phyloP scores from a whole-genome alignment of 2,888 invertebrate species.

The Clivina fossor region DNA sequence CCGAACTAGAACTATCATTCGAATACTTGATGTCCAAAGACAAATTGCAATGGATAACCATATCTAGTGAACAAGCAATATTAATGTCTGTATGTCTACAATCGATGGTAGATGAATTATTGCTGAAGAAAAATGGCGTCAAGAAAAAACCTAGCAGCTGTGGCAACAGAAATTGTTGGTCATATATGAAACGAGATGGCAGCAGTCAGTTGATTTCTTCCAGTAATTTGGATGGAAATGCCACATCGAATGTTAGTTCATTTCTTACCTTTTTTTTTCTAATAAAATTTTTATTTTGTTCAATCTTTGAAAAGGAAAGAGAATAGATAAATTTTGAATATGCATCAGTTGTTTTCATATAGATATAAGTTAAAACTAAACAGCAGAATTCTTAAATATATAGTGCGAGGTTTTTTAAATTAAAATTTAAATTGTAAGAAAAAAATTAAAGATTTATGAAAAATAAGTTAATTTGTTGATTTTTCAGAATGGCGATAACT shows the following conservation, averaged over 20 bases:
- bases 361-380: no score
- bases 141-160: conserved; percentile 49
- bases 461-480: no score
- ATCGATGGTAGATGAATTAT: conserved; percentile 92
- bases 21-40: conserved; percentile 93
- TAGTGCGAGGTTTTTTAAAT: not conserved
- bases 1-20: conserved; percentile 82
- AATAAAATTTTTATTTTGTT: no score
- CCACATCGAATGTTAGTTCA: conserved; percentile 23
- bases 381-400: not conserved
- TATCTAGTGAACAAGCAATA: conserved; percentile 89
- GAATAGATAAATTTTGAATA: no score
- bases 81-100: conserved; percentile 94
- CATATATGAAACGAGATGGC: conserved; percentile 74
- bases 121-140: conserved; percentile 69
- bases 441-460: no score
- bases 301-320: no score
- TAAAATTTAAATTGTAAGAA: no score
- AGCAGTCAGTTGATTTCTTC: conserved; percentile 66
- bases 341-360: no score
- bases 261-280: conserved; percentile 1
- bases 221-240: conserved; percentile 42
- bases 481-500: conserved; percentile 62
- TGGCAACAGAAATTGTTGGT: conserved; percentile 60
- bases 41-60: conserved; percentile 90